Conservation (phyloP, 2,113 vertebrate species). For the Colius striatus region DNA sequence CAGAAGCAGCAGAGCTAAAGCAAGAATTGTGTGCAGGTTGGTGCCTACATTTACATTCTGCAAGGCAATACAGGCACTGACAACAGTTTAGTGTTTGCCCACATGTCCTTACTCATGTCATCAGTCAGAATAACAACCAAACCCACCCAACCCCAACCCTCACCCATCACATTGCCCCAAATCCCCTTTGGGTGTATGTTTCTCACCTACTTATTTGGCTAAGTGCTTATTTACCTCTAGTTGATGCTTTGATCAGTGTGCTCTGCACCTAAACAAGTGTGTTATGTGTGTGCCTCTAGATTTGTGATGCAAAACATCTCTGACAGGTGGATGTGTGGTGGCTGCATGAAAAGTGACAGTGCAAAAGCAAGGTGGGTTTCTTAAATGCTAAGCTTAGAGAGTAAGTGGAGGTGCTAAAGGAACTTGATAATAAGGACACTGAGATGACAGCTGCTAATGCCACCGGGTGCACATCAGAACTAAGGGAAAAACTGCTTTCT, state of each 20-base stretch:
- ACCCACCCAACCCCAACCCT: not conserved
- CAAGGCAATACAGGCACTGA: not conserved
- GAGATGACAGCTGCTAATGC: conserved; percentile 54
- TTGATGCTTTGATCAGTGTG: not conserved
- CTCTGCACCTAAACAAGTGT: not conserved
- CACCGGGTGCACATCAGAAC: not conserved
- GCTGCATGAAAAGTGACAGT: not conserved
- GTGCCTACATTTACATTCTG: not conserved
- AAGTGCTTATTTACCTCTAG: not conserved
- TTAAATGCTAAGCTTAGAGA: conserved; percentile 8
- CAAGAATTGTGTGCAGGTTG: not conserved
- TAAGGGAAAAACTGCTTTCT: conserved; percentile 19
- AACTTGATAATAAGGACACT: conserved; percentile 47
- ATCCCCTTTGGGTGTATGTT: not conserved
- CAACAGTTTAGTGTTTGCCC: not conserved
- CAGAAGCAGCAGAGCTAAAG: not conserved
- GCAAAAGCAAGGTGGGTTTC: conserved; percentile 34
- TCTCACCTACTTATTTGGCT: not conserved
- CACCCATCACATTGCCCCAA: not conserved
- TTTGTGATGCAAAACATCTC: not conserved
- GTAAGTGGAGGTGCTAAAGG: not conserved
- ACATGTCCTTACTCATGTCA: not conserved
- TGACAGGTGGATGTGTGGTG: conserved; percentile 14
- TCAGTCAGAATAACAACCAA: not conserved
- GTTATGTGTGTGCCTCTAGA: not conserved